Base-by-base conservation (phyloP, 2,113 vertebrate genomes). In the Rhombomys opimus region DNA sequence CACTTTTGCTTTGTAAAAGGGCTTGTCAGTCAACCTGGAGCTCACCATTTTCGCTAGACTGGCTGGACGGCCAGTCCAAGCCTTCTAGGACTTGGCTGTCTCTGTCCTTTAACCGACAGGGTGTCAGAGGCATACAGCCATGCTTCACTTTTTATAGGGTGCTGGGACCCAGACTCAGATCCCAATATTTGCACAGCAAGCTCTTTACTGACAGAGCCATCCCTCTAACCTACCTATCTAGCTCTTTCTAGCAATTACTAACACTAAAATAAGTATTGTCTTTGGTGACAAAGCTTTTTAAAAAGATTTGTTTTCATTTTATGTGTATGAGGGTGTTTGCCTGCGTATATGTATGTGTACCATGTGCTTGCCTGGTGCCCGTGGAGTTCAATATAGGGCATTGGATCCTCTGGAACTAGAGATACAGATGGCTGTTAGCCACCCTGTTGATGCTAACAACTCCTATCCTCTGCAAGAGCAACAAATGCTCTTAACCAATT, bases 211-310 rank as follows among this genome's bases (percentile, higher is more conserved):
- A 22, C 50, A 23, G 52, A 82, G 41, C 18, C 78, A 0, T 22
- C 77, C 30, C 30, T 17, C 27, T 80, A 80, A 35, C 27, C 41
- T 27, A 80, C 50, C 17, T 1, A 4, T 30, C 30, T 80, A 80
- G 50, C 65, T 89, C 81, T 85, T 80, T 46, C 75, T 67, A 41
- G 52, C 32, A 63, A 23, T 90, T 80, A 92, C 46, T 46, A 46
- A 57, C 70, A 85, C 0, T 18, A 13, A 23, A 80, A 23, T 76
- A 46, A 90, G 13, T 61, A 68, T 73, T 46, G 46, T 46, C 32
- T 81, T 91, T 87, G 61, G 27, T 27, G 78, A 67, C 65, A 80
- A 96, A 65, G 7, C n/a, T 90, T 90, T 80, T 75, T 18, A 15
- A 50, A 76, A 27, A 50, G 72, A 41, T 41, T 41, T 76, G 50